Base-by-base conservation (phyloP, 2,888 invertebrate genomes). In the Platycheirus rosarum region DNA sequence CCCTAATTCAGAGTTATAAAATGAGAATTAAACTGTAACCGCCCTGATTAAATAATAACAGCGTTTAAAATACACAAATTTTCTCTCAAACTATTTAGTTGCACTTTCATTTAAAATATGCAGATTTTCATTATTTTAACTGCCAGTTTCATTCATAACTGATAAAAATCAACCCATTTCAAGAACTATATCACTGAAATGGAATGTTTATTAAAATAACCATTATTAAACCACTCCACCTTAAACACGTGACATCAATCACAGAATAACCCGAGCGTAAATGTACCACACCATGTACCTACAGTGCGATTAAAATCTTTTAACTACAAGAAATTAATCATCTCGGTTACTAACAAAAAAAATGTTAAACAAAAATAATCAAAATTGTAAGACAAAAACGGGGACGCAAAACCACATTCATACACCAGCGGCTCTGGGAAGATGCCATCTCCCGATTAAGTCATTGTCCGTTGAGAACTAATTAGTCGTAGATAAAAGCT, bases 401-500 rank as follows among this genome's bases (percentile, higher is more conserved):
- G 49, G 16, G 37, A 66, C 37, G 63, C 32, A 29, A 13, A 4
- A 40, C 40, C 9, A 57, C 26, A 57, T 14, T 18, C 3, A 53
- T 1, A 18, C 11, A 57, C 37, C 37, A 53, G 35, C 32, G 62
- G 23, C 65, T 53, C 20, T 48, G 65, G 44, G 48, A 63, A 76
- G 76, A 80, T 71, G 68, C 71, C 60, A 60, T 48, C 68, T 40
- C 55, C 65, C 76, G 82, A 82, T 82, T 71, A 82, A 82, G 82
- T 55, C 76, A 77, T 82, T 82, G 71, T 82, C 73, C 71, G 82
- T 63, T 46, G 71, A 68, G 68, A 63, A 75, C 77, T 82, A 82
- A 82, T 82, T 82, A 82, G 82, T 84, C 76, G 74, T 70, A 85
- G 85, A 86, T 86, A 86, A 86, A 85, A 86, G 85, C 85, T 85